These are phyloP conservation scores for Carcina quercana DNA, from an alignment of 2,888 invertebrate species.

Conservation along the genomic window DNA sequence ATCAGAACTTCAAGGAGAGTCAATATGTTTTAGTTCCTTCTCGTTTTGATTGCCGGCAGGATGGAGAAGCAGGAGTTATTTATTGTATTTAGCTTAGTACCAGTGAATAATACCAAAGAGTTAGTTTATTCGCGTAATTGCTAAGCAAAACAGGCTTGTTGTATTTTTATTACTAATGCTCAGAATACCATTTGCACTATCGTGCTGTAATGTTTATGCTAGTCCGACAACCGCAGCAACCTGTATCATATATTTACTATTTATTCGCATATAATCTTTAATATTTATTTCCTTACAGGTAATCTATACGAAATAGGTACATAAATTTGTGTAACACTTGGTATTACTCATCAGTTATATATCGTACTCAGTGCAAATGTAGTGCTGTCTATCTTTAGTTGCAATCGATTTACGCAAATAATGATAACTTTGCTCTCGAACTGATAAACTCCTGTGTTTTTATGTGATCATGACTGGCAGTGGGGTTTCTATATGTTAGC, in stretches of 20 bases:
- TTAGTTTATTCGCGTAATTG: slow-evolving; percentile 35
- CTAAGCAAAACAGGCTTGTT: slow-evolving; percentile 35
- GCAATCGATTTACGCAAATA: slow-evolving; percentile 34
- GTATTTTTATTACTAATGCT: slow-evolving; percentile 33
- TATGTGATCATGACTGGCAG: neutral
- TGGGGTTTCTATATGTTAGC: neutral
- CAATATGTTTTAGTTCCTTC: slow-evolving; percentile 25
- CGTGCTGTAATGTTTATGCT: slow-evolving; percentile 40
- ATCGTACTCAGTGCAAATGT: too few relatives aligned
- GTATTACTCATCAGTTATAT: slow-evolving; percentile 39
- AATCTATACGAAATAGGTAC: slow-evolving; percentile 26
- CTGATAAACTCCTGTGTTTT: slow-evolving; percentile 23
- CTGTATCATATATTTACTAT: slow-evolving; percentile 39
- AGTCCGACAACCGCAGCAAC: slow-evolving; percentile 58
- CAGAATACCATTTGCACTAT: slow-evolving; percentile 26
- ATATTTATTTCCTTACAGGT: slow-evolving; percentile 25
- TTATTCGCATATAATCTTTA: slow-evolving; percentile 47
- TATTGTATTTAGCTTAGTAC: slow-evolving; percentile 32
- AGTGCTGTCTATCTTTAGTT: too few relatives aligned
- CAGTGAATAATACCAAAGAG: slow-evolving; percentile 68
- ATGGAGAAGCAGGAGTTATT: slow-evolving; percentile 29
- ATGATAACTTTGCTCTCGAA: slow-evolving; percentile 28
- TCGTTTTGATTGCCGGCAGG: slow-evolving; percentile 36
- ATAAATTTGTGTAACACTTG: slow-evolving; percentile 31
- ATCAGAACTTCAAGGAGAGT: slow-evolving; percentile 16